Evolutionary conservation across 2,888 invertebrate species (phyloP).

Genomic region (Drosophila glabriapex): DNA sequence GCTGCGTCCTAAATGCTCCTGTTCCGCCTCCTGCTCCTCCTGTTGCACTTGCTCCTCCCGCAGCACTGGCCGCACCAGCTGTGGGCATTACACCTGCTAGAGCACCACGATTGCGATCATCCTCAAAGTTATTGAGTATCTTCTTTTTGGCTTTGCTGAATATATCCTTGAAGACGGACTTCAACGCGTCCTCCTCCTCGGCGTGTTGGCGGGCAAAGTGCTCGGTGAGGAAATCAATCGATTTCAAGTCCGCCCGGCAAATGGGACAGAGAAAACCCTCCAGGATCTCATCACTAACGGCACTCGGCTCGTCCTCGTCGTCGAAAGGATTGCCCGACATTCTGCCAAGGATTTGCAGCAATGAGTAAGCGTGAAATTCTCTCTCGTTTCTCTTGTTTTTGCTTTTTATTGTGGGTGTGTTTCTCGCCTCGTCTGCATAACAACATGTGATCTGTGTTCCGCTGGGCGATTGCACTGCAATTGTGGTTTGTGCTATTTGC

Average conservation of each 20-base stretch:
- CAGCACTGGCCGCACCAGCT: constrained; percentile 8
- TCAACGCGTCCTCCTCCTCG: constrained; percentile 93
- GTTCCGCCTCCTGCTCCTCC: neutral
- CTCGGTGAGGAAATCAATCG: constrained; percentile 91
- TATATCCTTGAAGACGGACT: constrained; percentile 91
- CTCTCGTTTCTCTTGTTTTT: neutral
- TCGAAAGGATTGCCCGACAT: constrained; percentile 82
- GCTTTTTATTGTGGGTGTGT: constrained; percentile 56
- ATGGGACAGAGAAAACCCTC: constrained; percentile 98
- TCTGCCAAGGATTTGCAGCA: constrained; percentile 18
- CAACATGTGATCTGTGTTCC: constrained; percentile 3
- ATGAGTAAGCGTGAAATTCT: constrained; percentile 35
- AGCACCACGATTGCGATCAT: constrained; percentile 82
- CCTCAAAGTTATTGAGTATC: constrained; percentile 91
- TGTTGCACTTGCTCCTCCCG: constrained; percentile 6
- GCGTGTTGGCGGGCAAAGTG: constrained; percentile 96
- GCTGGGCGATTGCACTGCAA: neutral
- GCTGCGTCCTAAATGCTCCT: constrained; percentile 52
- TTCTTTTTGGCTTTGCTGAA: constrained; percentile 96
- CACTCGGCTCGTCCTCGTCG: constrained; percentile 71
- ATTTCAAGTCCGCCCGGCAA: constrained; percentile 95
- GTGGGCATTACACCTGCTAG: constrained; percentile 15
- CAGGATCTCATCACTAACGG: constrained; percentile 88
- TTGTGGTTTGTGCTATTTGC: neutral
- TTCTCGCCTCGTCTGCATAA: constrained; percentile 1